These are phyloP conservation scores for Bungarus multicinctus DNA, from an alignment of 2,113 vertebrate genomes.

Conservation along the genomic window DNA sequence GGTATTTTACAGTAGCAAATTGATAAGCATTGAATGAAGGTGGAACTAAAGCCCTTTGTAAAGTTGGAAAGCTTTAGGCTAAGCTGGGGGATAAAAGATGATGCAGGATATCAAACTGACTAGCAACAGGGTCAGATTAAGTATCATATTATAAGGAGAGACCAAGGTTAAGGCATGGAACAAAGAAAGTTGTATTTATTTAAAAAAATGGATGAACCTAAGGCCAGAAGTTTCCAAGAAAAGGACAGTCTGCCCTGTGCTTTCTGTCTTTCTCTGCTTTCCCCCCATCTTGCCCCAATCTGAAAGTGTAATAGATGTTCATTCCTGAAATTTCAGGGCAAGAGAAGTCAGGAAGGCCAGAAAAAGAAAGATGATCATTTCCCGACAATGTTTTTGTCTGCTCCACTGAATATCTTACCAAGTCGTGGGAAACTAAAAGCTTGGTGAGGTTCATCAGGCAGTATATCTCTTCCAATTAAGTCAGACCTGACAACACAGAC, in stretches of 20 bases:
- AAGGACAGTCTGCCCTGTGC: constrained; percentile 22
- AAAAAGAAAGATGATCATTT: constrained; percentile 32
- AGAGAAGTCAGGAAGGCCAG: constrained; percentile 5
- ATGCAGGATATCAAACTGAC: not conserved
- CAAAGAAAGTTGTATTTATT: not conserved
- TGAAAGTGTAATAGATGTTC: constrained; percentile 32
- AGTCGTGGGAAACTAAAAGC: constrained; percentile 2
- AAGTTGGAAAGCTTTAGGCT: not conserved
- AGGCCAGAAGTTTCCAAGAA: not conserved
- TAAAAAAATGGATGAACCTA: not conserved
- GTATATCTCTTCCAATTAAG: constrained; percentile 9
- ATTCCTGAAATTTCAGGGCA: constrained; percentile 33
- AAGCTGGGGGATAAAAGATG: not conserved
- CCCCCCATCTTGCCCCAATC: not conserved
- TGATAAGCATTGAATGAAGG: not conserved
- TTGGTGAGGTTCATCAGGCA: constrained; percentile 27
- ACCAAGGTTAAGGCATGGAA: not conserved
- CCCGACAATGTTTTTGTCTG: constrained; percentile 26
- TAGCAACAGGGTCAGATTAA: not conserved
- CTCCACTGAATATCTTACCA: not conserved
- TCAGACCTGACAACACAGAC: not conserved
- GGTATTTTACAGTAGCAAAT: not conserved
- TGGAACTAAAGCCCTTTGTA: not conserved
- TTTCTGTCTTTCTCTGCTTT: constrained; percentile 17
- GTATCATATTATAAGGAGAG: not conserved